These are phyloP conservation scores for Melanaphis sacchari DNA, from an alignment of 1,140 invertebrate genomes.

Conservation along the genomic window DNA sequence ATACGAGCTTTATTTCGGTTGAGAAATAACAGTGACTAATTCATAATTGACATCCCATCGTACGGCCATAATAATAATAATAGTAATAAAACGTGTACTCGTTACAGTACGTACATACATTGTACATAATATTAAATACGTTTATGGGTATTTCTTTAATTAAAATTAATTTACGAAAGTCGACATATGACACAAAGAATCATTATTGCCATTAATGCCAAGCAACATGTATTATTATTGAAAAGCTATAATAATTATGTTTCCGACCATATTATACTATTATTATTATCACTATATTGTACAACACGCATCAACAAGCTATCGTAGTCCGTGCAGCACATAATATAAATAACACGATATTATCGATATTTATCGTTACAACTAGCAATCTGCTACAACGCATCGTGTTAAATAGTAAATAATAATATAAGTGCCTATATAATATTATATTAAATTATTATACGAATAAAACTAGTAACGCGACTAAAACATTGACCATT, in stretches of 20 bases:
- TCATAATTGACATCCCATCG: constrained; percentile 31
- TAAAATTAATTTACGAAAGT: constrained; percentile 39
- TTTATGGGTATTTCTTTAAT: constrained; percentile 30
- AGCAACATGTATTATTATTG: not conserved
- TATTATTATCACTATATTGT: not conserved
- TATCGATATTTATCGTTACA: not conserved
- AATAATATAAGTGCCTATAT: not conserved
- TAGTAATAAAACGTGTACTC: not conserved
- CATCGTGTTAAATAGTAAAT: not conserved
- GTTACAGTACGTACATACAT: not conserved
- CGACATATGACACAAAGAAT: constrained; percentile 5
- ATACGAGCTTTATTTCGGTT: not conserved
- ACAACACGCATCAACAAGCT: constrained; percentile 3
- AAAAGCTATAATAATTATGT: not conserved
- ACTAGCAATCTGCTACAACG: not conserved
- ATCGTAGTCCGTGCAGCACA: not conserved
- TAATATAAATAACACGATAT: not conserved
- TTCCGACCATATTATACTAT: not conserved
- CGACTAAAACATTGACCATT: not conserved
- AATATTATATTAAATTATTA: not conserved
- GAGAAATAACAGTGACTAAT: constrained; percentile 4
- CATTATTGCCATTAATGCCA: not conserved
- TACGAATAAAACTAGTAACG: not conserved
- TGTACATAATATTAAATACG: not conserved
- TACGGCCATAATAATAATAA: not conserved